Conservation (phyloP, 1,140 invertebrate genomes). For the Drosophila subobscura region DNA sequence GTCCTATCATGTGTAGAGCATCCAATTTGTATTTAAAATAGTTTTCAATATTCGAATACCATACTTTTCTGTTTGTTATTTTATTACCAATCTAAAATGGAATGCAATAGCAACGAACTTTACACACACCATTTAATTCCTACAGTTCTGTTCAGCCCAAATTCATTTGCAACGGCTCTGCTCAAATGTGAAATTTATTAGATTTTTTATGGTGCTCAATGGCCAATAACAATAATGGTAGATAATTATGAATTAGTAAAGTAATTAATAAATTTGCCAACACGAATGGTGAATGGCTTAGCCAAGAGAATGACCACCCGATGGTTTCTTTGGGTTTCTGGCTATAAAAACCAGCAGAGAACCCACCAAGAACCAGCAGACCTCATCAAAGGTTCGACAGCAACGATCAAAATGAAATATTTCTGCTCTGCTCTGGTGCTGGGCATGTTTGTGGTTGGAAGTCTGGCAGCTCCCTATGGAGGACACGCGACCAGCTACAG, state of each 20-base stretch:
- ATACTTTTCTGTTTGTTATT: conserved; percentile 2
- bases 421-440: conserved; percentile 47
- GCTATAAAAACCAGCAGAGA: conserved; percentile 54
- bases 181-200: conserved; percentile 34
- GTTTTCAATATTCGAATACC: no score
- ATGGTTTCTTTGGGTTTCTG: conserved; percentile 22
- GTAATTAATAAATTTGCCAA: conserved; percentile 60
- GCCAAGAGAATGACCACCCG: conserved; percentile 51
- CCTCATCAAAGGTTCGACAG: conserved; percentile 35
- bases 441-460: conserved; percentile 16
- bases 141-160: conserved; percentile 33
- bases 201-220: conserved; percentile 57
- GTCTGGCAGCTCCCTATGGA: conserved; percentile 51
- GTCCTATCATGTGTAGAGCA: no score
- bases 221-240: conserved; percentile 42
- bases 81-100: conserved; percentile 6
- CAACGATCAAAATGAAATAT: conserved; percentile 38
- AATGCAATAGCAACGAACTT: conserved; percentile 10
- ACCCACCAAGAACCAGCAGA: conserved; percentile 58
- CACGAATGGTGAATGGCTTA: conserved; percentile 61
- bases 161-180: conserved; percentile 37
- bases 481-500: conserved; percentile 70
- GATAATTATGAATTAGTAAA: conserved; percentile 53
- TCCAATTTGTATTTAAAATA: no score
- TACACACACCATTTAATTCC: conserved; percentile 13